Evolutionary conservation across 2,888 invertebrate genomes (phyloP), one percentile per base, ranked within the genome.

Genomic region (Epiblema foenella): DNA sequence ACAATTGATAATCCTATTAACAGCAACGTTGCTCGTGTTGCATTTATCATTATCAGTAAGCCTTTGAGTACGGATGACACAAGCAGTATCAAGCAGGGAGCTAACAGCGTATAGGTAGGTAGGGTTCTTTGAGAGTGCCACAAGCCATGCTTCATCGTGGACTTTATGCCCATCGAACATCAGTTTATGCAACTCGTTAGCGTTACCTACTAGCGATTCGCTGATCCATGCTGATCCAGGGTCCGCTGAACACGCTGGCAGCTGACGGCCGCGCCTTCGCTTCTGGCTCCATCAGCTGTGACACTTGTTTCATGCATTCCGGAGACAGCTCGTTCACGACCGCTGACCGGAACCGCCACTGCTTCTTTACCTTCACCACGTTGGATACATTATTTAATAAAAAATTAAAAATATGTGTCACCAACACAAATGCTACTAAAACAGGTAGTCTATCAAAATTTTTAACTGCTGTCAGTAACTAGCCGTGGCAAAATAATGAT

Each of bases 261-360:
- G 96, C 90, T 39, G 90, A 90, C 79, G 94, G 95, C 8, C 97
- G 93, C 73, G 92, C 93, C 60, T 87, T 86, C 0, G 94, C 90
- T 73, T 97, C 95, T 0, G 97, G 97, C 81, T 97, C 97, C 83
- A 97, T 89, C 69, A 97, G 89, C 77, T 87, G 85, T 20, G 91
- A 88, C n/a, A 96, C 94, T 66, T 97, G 90, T 74, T 93, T 93
- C 88, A 96, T 96, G 71, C 95, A 95, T 78, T 95, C 92, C 0
- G 90, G 86, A 42, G 95, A 95, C 74, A 96, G 79, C 64, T 83
- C 80, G 75, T 94, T 94, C 37, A 94, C 94, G 0, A 96, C 92
- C 84, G 94, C 95, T 1, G 95, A 94, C 54, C 96, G 94, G 83
- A 96, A 96, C 75, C 95, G 95, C 96, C 96, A 97, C 73, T 94